phyloP scores from a whole-genome alignment of 1,140 invertebrate genomes.

The Octopus sinensis region DNA sequence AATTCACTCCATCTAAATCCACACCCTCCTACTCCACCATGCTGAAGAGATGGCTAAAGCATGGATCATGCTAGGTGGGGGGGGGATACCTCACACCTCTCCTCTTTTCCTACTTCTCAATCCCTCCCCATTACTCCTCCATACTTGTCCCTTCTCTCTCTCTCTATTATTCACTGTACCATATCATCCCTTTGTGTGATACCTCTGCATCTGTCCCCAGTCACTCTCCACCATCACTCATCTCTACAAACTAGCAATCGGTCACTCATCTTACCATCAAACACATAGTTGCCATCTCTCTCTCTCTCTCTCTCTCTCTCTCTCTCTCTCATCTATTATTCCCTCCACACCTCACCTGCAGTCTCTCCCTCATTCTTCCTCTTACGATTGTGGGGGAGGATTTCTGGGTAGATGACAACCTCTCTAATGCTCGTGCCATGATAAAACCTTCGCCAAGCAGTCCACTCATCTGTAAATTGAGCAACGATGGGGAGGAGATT shows the following conservation, averaged over 20 bases:
- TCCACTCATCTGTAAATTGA: not conserved
- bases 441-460: not conserved
- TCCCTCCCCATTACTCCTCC: not conserved
- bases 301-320: not conserved
- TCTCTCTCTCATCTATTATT: not conserved
- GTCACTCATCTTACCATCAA: not conserved
- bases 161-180: not conserved
- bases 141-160: not conserved
- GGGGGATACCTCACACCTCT: not conserved
- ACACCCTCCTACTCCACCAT: too few relatives aligned
- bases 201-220: not conserved
- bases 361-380: not conserved
- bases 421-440: not conserved
- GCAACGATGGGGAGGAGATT: too few relatives aligned
- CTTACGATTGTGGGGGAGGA: not conserved
- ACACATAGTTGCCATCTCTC: not conserved
- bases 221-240: too few relatives aligned
- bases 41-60: too few relatives aligned
- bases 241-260: not conserved
- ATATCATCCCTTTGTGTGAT: not conserved
- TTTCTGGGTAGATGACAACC: not conserved
- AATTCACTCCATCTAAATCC: too few relatives aligned
- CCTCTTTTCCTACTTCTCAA: not conserved
- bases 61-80: too few relatives aligned
- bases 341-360: not conserved